A percentile compares a stretch with the other conserved stretches of the same genome.
These are phyloP conservation scores for Sminthopsis crassicaudata DNA, from an alignment of 2,113 vertebrate species.

Conservation along the genomic window DNA sequence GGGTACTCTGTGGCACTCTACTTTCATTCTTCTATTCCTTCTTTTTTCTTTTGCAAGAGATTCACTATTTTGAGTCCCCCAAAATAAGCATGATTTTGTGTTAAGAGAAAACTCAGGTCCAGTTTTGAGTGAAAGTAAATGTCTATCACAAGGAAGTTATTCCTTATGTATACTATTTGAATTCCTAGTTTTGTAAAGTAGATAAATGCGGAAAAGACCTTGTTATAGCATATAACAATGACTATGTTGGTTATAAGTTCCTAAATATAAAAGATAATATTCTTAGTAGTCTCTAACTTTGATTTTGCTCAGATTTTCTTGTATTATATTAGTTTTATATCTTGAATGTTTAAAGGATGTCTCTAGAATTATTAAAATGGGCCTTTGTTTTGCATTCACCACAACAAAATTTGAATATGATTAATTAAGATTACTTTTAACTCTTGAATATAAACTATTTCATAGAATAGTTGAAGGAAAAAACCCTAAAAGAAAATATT, in stretches of 20 bases:
- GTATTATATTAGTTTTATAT: not conserved
- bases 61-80: constrained; percentile 7
- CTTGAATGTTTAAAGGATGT: not conserved
- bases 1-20: constrained; percentile 42
- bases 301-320: not conserved
- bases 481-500: not conserved
- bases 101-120: constrained; percentile 49
- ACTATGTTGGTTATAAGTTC: constrained; percentile 36
- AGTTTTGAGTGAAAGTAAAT: constrained; percentile 52
- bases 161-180: not conserved
- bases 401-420: too few relatives aligned
- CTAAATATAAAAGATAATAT: constrained; percentile 30
- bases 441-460: too few relatives aligned
- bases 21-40: constrained; percentile 25
- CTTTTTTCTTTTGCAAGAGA: constrained; percentile 33
- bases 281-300: not conserved
- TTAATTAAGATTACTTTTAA: too few relatives aligned
- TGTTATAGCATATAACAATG: constrained; percentile 34
- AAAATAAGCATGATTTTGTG: constrained; percentile 19
- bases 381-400: not conserved
- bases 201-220: constrained; percentile 18
- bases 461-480: too few relatives aligned
- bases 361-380: not conserved
- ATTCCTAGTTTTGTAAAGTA: constrained; percentile 49
- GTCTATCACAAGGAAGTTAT: constrained; percentile 28